Evolutionary conservation across 1,140 invertebrate genomes (phyloP), one percentile per base, ranked within the genome.

Genomic region (Helicorthomorpha holstii): DNA sequence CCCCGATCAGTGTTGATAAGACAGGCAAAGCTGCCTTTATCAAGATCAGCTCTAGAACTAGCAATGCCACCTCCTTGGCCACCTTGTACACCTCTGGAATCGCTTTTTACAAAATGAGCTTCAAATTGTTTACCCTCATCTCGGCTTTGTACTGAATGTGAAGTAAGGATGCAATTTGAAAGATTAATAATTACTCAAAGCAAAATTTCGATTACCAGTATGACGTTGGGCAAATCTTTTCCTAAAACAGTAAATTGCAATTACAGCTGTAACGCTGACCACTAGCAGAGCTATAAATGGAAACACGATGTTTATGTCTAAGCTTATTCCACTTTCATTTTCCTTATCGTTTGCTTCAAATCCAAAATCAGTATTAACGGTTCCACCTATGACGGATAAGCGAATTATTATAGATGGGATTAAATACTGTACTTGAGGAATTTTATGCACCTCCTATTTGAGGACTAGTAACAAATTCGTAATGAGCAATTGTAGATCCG

Each of bases 401-500:
- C n/a, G n/a, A n/a, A n/a, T n/a, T n/a, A n/a, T n/a, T n/a, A n/a
- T n/a, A n/a, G n/a, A n/a, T n/a, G n/a, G n/a, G n/a, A n/a, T n/a
- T n/a, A n/a, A n/a, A n/a, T 7, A 7, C 16, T 34, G 7, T 34
- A 34, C 7, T 34, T 34, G 29, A 34, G 29, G 16, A 7, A 34
- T 7, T 16, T 34, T 7, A 7, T 34, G 29, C 16, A 34, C 29
- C 29, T 34, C 29, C 29, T 7, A 7, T 16, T 7, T 34, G 7
- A 16, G 29, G 16, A 7, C 29, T 34, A 7, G 93, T 96, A 19
- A 87, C 88, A 67, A 95, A 95, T 72, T 90, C 86, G 62, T 91
- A 86, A 76, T 93, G 83, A 45, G 85, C 85, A 27, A 93, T 86
- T 23, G 88, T 87, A 58, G 90, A 91, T 42, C 91, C 93, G 49